phyloP scores from a whole-genome alignment of 2,888 invertebrate species.

The Dinocampus coccinellae region DNA sequence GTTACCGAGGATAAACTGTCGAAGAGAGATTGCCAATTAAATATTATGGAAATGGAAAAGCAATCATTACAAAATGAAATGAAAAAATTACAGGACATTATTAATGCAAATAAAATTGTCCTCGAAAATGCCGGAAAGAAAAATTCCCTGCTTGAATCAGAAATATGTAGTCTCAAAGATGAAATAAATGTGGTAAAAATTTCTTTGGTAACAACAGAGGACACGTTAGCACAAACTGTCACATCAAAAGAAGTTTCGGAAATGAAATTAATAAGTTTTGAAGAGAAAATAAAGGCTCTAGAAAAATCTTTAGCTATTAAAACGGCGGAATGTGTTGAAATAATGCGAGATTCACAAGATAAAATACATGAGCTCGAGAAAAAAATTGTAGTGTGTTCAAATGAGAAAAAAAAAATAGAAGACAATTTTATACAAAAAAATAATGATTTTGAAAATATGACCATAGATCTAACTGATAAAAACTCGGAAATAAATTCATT shows the following conservation, averaged over 20 bases:
- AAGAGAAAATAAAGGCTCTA: slow-evolving; percentile 1
- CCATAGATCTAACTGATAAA: not conserved
- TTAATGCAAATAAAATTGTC: slow-evolving; percentile 6
- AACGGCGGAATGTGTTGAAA: not conserved
- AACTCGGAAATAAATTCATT: not conserved
- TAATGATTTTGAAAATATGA: slow-evolving; percentile 50
- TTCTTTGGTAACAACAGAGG: slow-evolving; percentile 16
- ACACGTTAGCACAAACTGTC: slow-evolving; percentile 4
- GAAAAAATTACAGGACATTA: slow-evolving; percentile 9
- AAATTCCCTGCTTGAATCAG: slow-evolving; percentile 7
- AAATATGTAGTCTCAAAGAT: slow-evolving; percentile 8
- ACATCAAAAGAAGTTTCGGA: slow-evolving; percentile 19
- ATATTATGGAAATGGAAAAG: slow-evolving; percentile 20
- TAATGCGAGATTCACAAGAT: not conserved
- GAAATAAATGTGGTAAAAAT: slow-evolving; percentile 22
- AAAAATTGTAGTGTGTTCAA: slow-evolving; percentile 33
- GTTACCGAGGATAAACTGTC: slow-evolving; percentile 21
- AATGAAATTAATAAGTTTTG: slow-evolving; percentile 10
- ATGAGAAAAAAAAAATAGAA: slow-evolving; percentile 45
- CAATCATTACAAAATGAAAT: slow-evolving; percentile 17
- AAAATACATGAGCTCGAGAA: not conserved
- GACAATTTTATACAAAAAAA: slow-evolving; percentile 53
- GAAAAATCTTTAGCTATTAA: not conserved
- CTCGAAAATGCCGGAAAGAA: slow-evolving; percentile 15
- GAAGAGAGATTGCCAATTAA: slow-evolving; percentile 18